Conservation (phyloP, 2,113 vertebrate genomes). For the Talpa occidentalis region DNA sequence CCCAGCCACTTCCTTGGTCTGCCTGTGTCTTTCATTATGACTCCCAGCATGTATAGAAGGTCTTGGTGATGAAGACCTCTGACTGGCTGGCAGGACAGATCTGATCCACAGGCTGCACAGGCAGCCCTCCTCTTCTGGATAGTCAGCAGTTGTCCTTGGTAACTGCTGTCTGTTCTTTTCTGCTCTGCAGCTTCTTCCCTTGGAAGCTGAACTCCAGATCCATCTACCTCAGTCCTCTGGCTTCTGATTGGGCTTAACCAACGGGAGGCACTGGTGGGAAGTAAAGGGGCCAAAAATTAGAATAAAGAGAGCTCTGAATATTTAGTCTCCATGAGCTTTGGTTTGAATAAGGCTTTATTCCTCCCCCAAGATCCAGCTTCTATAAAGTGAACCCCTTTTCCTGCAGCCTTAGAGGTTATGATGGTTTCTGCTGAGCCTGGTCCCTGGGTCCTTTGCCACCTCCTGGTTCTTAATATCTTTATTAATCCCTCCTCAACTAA, state of each 20-base stretch:
- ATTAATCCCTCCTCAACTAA: neutral
- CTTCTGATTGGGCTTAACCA: neutral
- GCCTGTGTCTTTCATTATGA: neutral
- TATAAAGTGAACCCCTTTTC: too few species aligned
- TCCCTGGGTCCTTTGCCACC: neutral
- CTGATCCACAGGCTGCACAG: neutral
- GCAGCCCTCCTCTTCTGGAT: fast-evolving
- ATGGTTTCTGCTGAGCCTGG: neutral
- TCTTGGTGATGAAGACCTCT: neutral
- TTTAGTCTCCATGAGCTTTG: neutral
- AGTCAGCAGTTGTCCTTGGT: neutral
- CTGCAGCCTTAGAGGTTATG: neutral
- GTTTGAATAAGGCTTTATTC: neutral
- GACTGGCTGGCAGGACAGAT: neutral
- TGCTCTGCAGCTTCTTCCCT: too few species aligned
- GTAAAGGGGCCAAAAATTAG: neutral
- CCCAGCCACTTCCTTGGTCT: neutral
- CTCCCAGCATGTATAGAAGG: too few species aligned
- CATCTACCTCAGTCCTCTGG: neutral
- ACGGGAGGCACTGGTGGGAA: neutral
- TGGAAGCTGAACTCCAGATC: neutral
- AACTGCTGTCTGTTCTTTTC: neutral
- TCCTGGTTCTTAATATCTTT: neutral
- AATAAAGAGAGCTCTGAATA: neutral
- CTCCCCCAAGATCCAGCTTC: neutral